Conservation (phyloP, 2,797 vertebrate genomes). For the Danio jaintianensis region DNA sequence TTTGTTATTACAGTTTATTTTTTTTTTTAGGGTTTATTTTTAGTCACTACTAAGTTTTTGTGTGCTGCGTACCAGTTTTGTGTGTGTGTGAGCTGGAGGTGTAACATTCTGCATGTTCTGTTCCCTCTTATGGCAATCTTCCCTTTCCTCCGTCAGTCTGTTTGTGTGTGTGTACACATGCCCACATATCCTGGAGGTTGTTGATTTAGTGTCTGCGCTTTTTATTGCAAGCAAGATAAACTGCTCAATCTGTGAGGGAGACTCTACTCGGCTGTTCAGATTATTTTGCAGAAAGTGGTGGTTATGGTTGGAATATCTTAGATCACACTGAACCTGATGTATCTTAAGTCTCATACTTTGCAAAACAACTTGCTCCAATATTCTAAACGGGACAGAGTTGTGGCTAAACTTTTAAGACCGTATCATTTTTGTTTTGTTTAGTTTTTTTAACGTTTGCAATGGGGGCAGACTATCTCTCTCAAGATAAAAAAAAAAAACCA, state of each 20-base stretch:
- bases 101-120: slow-evolving; percentile 24
- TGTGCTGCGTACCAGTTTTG: slow-evolving; percentile 14
- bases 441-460: slow-evolving; percentile 8
- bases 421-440: background rate
- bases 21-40: slow-evolving; percentile 4
- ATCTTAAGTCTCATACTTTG: background rate
- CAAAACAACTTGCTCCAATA: background rate
- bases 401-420: background rate
- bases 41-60: slow-evolving; percentile 24
- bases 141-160: background rate
- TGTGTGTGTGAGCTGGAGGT: background rate
- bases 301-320: background rate
- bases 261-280: background rate
- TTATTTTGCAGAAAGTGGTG: background rate
- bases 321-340: background rate
- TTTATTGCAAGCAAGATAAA: background rate
- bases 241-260: background rate
- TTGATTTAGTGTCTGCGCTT: slow-evolving; percentile 7
- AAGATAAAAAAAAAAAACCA: background rate
- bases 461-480: background rate
- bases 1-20: background rate
- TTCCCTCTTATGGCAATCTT: slow-evolving; percentile 16
- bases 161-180: slow-evolving; percentile 9
- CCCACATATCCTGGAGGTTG: background rate
- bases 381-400: background rate